A percentile compares a stretch with the other conserved stretches of the same genome.
Evolutionary conservation across 2,888 invertebrate genomes (phyloP).

Genomic region (Callinectes sapidus): DNA sequence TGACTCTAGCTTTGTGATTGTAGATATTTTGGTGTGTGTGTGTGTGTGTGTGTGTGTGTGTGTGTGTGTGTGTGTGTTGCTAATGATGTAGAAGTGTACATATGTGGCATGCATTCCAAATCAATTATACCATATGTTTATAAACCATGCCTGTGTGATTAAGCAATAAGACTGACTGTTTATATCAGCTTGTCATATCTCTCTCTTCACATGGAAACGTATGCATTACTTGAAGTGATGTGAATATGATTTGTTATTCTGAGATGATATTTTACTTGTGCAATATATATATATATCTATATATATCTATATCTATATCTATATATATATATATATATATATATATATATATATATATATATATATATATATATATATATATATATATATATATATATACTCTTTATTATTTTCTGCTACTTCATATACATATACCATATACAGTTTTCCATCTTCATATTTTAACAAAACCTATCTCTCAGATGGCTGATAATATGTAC

Average conservation of each 20-base stretch:
- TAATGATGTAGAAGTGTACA: not conserved
- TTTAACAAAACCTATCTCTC: too few species aligned
- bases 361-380: constrained; percentile 26
- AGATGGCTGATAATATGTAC: too few species aligned
- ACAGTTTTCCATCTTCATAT: too few species aligned
- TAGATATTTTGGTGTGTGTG: constrained; percentile 8
- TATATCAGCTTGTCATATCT: not conserved
- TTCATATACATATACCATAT: too few species aligned
- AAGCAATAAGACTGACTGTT: constrained; percentile 7
- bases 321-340: too few species aligned
- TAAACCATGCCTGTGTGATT: not conserved
- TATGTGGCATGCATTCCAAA: constrained; percentile 10
- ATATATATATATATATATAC: not conserved
- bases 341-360: not conserved
- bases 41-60: constrained; percentile 3
- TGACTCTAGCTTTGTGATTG: not conserved
- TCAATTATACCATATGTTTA: not conserved
- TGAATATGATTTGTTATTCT: not conserved
- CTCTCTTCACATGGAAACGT: not conserved
- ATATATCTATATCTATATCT: too few species aligned
- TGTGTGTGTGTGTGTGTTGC: not conserved
- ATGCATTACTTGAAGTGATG: not conserved
- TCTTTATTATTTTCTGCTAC: too few species aligned
- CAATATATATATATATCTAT: too few species aligned
- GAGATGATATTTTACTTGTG: not conserved